Base-by-base conservation (phyloP, 2,113 vertebrate genomes). In the Xenotilapia longispinis region DNA sequence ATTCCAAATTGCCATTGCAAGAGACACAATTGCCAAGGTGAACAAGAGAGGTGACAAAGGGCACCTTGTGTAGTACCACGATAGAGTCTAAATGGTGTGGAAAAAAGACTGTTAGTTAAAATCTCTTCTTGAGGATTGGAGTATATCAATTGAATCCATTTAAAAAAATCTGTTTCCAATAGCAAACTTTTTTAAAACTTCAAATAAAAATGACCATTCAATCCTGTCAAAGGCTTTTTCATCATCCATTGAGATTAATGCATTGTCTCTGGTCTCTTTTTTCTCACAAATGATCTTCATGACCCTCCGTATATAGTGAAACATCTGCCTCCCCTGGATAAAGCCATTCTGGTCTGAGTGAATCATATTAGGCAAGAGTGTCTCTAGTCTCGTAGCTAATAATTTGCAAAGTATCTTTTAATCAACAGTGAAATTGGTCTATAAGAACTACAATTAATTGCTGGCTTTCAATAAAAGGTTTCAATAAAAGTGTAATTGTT, bases 241-340 rank as follows among this genome's bases (percentile, higher is more conserved):
- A 3, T 3, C 53, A 23, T 54, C 53, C 53, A 54, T 6, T 23
- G n/a, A 54, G 53, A 54, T 54, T 54, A 54, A 54, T 0, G 53
- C 53, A 3, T 54, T 54, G 2, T 23, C 6, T 53, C 51, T 53
- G 51, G 51, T 53, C 51, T 54, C 2, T 54, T 54, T 54, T 54
- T 54, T 12, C 53, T 54, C 53, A 54, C 21, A 54, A 6, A 54
- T 54, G 3, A 54, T 54, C 1, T 21, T 54, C 51, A 54, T 4
- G n/a, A 54, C n/a, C 10, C 53, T 23, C n/a, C 0, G 3, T 2
- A 54, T 12, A 0, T 23, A 12, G 10, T 54, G n/a, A 54, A 54
- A 54, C 53, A 10, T 4, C 53, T 54, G 10, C 53, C 3, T 54
- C 53, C 53, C 53, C n/a, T 54, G 53, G 53, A 54, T 57, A 57